Conservation (phyloP, 2,113 vertebrate species). For the Lamprotornis superbus region DNA sequence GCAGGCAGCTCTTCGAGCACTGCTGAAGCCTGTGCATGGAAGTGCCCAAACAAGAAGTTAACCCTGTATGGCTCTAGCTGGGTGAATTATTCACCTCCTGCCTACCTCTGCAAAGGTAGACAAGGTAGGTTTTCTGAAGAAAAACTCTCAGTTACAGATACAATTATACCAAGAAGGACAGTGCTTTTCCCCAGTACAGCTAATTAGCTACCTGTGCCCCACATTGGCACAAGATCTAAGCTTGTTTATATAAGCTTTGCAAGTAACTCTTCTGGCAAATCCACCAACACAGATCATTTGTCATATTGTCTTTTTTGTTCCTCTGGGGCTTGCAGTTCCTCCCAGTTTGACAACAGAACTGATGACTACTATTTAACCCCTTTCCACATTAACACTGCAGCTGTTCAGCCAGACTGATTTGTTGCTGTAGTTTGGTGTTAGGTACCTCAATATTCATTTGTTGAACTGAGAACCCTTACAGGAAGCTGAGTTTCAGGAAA, state of each 20-base stretch:
- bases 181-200: not conserved
- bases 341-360: not conserved
- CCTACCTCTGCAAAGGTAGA: not conserved
- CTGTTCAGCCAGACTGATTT: not conserved
- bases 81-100: not conserved
- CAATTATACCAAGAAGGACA: not conserved
- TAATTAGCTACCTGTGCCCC: not conserved
- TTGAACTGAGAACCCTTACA: not conserved
- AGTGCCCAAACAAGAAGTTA: not conserved
- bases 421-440: not conserved
- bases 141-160: not conserved
- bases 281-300: not conserved
- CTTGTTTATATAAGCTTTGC: not conserved
- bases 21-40: not conserved
- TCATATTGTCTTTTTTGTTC: not conserved
- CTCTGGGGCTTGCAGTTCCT: not conserved
- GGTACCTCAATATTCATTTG: not conserved
- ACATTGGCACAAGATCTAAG: not conserved
- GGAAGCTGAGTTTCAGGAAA: not conserved
- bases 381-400: not conserved
- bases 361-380: conserved; percentile 22
- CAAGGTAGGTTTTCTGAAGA: not conserved
- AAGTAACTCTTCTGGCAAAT: conserved; percentile 2
- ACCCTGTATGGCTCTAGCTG: not conserved
- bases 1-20: not conserved